Conservation (phyloP, 2,888 invertebrate genomes). For the Ormyrus pomaceus region DNA sequence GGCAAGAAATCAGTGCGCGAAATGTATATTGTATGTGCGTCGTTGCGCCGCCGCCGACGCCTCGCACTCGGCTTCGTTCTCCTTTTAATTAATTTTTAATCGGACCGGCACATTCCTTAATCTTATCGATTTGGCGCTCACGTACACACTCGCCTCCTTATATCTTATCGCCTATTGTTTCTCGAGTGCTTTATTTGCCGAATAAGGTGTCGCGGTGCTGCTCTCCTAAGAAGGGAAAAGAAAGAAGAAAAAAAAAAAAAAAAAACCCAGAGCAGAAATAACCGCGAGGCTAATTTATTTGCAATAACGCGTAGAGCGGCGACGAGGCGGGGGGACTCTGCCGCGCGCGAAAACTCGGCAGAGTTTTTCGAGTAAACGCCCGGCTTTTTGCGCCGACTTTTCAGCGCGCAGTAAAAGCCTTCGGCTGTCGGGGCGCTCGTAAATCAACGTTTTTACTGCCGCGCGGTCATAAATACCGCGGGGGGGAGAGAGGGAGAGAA, state of each 20-base stretch:
- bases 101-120: slow-evolving; percentile 7
- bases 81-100: slow-evolving; percentile 38
- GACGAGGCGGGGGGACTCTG: too few species aligned
- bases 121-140: slow-evolving; percentile 44
- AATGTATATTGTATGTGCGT: not conserved
- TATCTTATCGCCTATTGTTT: slow-evolving; percentile 72
- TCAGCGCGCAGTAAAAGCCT: slow-evolving; percentile 15
- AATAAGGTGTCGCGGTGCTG: slow-evolving; percentile 9
- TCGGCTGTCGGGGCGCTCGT: slow-evolving; percentile 8
- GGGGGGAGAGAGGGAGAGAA: not conserved
- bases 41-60: too few species aligned
- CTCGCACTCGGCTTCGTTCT: not conserved
- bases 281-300: not conserved
- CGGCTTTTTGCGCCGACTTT: too few species aligned
- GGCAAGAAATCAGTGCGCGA: slow-evolving; percentile 19
- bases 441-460: slow-evolving; percentile 36
- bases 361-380: too few species aligned
- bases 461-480: slow-evolving; percentile 29
- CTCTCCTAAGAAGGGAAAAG: not conserved
- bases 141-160: not conserved
- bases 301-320: too few species aligned
- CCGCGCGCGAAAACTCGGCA: too few species aligned
- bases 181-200: slow-evolving; percentile 71
- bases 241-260: not conserved
- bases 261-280: not conserved